Evolutionary conservation across 2,888 invertebrate genomes (phyloP), one percentile per base, ranked within the genome.

Genomic region (Synergus japonicus): DNA sequence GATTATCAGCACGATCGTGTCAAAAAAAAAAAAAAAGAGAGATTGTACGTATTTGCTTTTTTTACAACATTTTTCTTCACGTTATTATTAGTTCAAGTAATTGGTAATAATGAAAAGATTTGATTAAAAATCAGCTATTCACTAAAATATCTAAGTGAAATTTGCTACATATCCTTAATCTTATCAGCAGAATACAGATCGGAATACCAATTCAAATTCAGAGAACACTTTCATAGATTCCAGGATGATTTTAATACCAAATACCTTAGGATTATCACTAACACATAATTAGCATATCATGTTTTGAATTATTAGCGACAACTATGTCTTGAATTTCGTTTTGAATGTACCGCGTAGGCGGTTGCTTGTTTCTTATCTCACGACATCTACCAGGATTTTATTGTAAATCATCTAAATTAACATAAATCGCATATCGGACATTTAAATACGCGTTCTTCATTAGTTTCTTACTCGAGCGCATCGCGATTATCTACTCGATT

Each of bases 401-500:
- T 66, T 66, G 43, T 43, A 66, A 66, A 66, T 66, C 66, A 66
- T 66, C 66, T 7, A 43, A 43, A 66, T 83, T 83, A 79, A 80
- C 83, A 87, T 86, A 87, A 87, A 87, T 87, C 85, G 83, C 73
- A 69, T 82, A 81, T 77, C 69, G 85, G 78, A 66, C 37, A 66
- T 66, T 66, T 43, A 43, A 43, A 80, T 82, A 81, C 79, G 83
- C 80, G 82, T 84, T 83, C 84, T 84, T 84, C 82, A 83, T 83
- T 83, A 83, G 83, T 78, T 81, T 81, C 80, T 84, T 83, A 83
- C 81, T 81, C 82, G 82, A 80, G 79, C 80, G 78, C 80, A 82
- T 83, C 84, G 82, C 81, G 85, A 85, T 85, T 84, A 85, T 84
- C 82, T 83, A 83, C 76, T 83, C 81, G 85, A 84, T 85, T 85